Conservation (phyloP, 2,888 invertebrate genomes). For the Callosobruchus maculatus region DNA sequence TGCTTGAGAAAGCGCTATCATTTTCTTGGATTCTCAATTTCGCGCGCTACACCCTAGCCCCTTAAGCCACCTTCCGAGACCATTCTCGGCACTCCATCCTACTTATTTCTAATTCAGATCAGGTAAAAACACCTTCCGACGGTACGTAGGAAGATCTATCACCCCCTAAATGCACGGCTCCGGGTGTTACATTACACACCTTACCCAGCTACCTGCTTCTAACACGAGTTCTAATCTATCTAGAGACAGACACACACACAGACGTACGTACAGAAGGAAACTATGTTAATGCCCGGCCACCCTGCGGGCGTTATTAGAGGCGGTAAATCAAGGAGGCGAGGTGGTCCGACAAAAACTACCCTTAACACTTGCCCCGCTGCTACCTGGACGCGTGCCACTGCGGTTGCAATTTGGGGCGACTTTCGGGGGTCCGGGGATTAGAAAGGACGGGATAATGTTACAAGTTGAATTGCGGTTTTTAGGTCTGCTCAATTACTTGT, state of each 20-base stretch:
- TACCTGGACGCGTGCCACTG: neutral
- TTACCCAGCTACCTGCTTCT: neutral
- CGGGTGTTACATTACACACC: neutral
- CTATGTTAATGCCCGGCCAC: neutral
- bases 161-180: neutral
- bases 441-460: neutral
- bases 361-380: neutral
- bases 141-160: neutral
- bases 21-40: no score
- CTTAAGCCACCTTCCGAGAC: neutral
- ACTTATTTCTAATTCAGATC: neutral
- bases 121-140: neutral
- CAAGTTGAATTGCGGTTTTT: no score
- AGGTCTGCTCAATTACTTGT: no score
- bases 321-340: neutral
- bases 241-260: neutral
- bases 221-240: neutral
- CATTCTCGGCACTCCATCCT: neutral
- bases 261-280: neutral
- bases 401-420: neutral
- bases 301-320: neutral
- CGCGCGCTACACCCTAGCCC: no score
- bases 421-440: neutral
- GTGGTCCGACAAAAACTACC: neutral
- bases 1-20: no score